phyloP scores from a whole-genome alignment of 2,797 vertebrate species.

The Platyrinchus mystaceus region DNA sequence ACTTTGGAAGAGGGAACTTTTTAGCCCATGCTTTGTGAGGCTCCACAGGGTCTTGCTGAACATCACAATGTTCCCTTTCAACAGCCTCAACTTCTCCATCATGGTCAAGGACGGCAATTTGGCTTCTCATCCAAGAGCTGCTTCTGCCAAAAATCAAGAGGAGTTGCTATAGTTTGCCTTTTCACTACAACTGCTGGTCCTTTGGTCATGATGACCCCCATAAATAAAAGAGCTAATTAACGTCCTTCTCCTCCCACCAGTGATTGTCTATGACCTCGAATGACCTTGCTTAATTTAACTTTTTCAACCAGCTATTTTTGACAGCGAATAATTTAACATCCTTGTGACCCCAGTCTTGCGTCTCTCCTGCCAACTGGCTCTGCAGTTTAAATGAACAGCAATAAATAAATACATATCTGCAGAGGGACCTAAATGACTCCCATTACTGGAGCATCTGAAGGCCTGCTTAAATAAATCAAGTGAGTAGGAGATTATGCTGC shows the following conservation, averaged over 20 bases:
- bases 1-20: not conserved
- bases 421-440: slow-evolving; percentile 60
- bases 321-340: slow-evolving; percentile 35
- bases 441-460: slow-evolving; percentile 62
- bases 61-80: not conserved
- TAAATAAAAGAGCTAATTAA: slow-evolving; percentile 41
- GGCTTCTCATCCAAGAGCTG: not conserved
- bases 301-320: slow-evolving; percentile 52
- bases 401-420: slow-evolving; percentile 68
- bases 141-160: not conserved
- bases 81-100: not conserved
- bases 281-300: slow-evolving; percentile 38
- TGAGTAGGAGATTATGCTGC: slow-evolving; percentile 52
- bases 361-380: slow-evolving; percentile 57
- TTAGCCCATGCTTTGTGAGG: not conserved
- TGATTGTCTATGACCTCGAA: slow-evolving; percentile 38
- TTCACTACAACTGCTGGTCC: not conserved
- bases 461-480: slow-evolving; percentile 64
- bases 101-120: not conserved
- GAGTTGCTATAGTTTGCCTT: not conserved
- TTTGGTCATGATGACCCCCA: not conserved
- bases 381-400: slow-evolving; percentile 54
- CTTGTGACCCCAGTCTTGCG: slow-evolving; percentile 43
- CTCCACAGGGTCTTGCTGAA: not conserved
- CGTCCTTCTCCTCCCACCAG: not conserved